Evolutionary conservation across 2,113 vertebrate genomes (phyloP).

Genomic region (Oncorhynchus nerka): DNA sequence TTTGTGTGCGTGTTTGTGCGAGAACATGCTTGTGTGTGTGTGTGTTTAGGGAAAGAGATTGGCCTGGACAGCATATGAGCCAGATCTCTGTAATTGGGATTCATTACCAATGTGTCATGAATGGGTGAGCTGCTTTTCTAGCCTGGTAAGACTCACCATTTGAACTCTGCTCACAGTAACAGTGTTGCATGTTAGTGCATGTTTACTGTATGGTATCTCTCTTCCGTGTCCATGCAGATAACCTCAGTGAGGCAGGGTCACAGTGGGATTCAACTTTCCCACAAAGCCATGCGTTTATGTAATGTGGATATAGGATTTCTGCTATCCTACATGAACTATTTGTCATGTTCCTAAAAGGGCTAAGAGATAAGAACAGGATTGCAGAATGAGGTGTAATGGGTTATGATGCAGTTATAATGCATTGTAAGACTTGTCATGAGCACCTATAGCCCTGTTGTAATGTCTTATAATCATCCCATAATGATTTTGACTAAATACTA

Average conservation of each 20-base stretch:
- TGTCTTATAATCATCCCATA: neutral
- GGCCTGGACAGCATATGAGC: constrained; percentile 1
- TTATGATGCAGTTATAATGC: too few species aligned
- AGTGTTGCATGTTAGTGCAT: neutral
- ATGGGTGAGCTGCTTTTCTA: neutral
- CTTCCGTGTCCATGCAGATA: neutral
- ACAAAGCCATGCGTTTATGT: neutral
- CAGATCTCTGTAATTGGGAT: constrained; percentile 10
- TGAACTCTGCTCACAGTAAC: neutral
- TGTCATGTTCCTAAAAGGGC: neutral
- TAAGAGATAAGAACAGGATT: neutral
- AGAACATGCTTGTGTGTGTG: neutral
- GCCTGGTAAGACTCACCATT: neutral
- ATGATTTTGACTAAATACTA: neutral
- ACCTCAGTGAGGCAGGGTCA: neutral
- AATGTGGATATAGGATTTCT: neutral
- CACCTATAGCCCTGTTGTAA: too few species aligned
- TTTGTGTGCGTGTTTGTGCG: neutral
- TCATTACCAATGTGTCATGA: constrained; percentile 34
- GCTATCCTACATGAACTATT: neutral
- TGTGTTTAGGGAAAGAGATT: constrained; percentile 8
- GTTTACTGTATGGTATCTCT: neutral
- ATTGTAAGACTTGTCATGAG: too few species aligned
- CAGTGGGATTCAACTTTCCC: neutral
- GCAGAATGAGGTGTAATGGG: neutral